A percentile compares a stretch with the other conserved stretches of the same genome.
Evolutionary conservation across 2,113 vertebrate species (phyloP).

Genomic region (Pampusana beccarii): DNA sequence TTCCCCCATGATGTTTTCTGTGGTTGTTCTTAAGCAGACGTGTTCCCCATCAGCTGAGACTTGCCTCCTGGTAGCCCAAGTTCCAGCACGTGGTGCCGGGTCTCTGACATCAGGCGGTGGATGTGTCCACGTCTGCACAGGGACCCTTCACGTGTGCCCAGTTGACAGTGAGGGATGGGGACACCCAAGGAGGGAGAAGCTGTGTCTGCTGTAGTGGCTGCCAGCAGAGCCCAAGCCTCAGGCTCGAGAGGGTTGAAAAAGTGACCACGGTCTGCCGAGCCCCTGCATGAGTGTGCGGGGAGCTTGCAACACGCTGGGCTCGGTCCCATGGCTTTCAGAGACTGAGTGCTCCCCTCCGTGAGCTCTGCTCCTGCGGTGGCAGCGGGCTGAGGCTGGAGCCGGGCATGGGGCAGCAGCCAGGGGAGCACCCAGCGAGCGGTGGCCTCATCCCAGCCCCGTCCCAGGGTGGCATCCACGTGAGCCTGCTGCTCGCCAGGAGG

Average conservation of each 20-base stretch:
- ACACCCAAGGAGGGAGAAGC: neutral
- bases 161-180: neutral
- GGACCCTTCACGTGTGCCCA: accelerated
- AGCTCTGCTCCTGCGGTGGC: neutral
- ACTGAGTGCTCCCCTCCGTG: accelerated
- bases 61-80: neutral
- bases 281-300: neutral
- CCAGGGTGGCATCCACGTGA: neutral
- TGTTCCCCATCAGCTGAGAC: neutral
- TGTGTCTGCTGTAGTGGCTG: neutral
- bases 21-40: neutral
- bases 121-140: accelerated
- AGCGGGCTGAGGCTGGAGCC: neutral
- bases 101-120: neutral
- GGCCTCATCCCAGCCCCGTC: neutral
- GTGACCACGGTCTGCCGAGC: neutral
- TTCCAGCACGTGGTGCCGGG: accelerated
- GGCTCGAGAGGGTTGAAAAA: neutral
- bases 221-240: neutral
- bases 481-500: neutral
- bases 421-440: accelerated
- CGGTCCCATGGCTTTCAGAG: neutral
- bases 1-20: neutral
- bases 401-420: too few relatives aligned
- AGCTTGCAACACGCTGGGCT: neutral